Evolutionary conservation across 2,888 invertebrate genomes (phyloP).

Genomic region (Pollenia angustigena): DNA sequence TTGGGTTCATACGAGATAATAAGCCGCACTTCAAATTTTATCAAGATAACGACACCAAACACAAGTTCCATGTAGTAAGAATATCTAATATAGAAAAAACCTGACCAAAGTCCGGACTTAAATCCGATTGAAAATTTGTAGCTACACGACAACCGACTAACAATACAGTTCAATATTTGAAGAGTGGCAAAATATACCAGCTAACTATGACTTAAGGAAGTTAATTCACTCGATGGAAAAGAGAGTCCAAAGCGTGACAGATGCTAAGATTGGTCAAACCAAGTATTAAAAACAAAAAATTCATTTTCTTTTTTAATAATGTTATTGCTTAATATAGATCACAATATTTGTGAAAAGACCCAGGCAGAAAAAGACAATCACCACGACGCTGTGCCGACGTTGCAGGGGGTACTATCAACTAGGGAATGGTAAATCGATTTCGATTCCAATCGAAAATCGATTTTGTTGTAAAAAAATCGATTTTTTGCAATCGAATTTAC

Average conservation of each 20-base stretch:
- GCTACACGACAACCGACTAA: background rate
- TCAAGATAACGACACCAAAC: conserved; percentile 45
- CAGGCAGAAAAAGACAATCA: too few species aligned
- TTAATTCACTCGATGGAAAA: conserved; percentile 29
- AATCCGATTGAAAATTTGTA: conserved; percentile 48
- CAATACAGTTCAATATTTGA: conserved; percentile 1
- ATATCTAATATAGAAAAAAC: conserved; percentile 26
- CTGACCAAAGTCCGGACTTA: conserved; percentile 27
- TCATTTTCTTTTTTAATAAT: too few species aligned
- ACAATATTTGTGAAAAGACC: too few species aligned
- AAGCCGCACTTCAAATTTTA: conserved; percentile 35
- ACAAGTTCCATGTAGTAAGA: conserved; percentile 29
- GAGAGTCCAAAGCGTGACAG: conserved; percentile 17
- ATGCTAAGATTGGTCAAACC: conserved; percentile 41
- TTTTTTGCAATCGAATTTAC: too few species aligned
- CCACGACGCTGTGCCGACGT: too few species aligned
- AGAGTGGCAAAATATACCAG: conserved; percentile 16
- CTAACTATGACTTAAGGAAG: conserved; percentile 32
- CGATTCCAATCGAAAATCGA: too few species aligned
- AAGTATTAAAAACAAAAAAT: too few species aligned
- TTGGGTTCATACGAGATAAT: conserved; percentile 24
- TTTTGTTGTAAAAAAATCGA: too few species aligned
- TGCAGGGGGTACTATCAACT: too few species aligned
- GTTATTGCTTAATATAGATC: too few species aligned
- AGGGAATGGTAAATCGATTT: too few species aligned